These are phyloP conservation scores for Dicyrtomina minuta DNA, from an alignment of 2,888 invertebrate species.

Conservation along the genomic window DNA sequence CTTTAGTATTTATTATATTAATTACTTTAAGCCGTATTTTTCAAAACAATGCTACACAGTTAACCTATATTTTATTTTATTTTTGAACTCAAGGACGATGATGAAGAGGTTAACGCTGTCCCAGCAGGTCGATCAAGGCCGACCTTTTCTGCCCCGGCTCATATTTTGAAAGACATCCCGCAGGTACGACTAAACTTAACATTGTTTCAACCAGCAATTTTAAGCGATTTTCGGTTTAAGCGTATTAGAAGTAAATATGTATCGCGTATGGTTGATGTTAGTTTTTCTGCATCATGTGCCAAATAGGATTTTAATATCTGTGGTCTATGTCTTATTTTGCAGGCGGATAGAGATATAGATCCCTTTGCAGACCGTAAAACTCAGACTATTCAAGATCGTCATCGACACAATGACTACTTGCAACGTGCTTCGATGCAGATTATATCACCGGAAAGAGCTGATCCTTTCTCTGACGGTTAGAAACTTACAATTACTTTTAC, in stretches of 20 bases:
- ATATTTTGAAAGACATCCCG: conserved; percentile 84
- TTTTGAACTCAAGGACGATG: conserved; percentile 69
- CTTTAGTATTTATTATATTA: too few species aligned
- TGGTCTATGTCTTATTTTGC: conserved; percentile 36
- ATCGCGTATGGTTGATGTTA: too few species aligned
- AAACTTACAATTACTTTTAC: conserved; percentile 54
- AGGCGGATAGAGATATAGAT: conserved; percentile 90
- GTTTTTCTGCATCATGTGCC: too few species aligned
- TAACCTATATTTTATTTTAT: too few species aligned
- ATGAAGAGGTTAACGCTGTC: conserved; percentile 67
- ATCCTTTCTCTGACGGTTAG: conserved; percentile 97
- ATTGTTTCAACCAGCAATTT: conserved; percentile 54
- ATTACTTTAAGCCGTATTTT: too few species aligned
- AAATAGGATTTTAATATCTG: background rate
- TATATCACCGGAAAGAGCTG: conserved; percentile 94
- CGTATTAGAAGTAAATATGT: too few species aligned
- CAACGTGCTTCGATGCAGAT: conserved; percentile 69
- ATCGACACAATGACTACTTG: conserved; percentile 83
- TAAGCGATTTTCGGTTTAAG: too few species aligned
- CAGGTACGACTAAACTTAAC: too few species aligned
- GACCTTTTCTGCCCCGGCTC: conserved; percentile 81
- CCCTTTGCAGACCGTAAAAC: conserved; percentile 89
- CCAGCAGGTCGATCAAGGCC: conserved; percentile 67
- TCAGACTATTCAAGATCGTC: conserved; percentile 91
- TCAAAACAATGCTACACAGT: too few species aligned